These are phyloP conservation scores for Magallana nippona DNA, from an alignment of 2,888 invertebrate species.

Conservation along the genomic window DNA sequence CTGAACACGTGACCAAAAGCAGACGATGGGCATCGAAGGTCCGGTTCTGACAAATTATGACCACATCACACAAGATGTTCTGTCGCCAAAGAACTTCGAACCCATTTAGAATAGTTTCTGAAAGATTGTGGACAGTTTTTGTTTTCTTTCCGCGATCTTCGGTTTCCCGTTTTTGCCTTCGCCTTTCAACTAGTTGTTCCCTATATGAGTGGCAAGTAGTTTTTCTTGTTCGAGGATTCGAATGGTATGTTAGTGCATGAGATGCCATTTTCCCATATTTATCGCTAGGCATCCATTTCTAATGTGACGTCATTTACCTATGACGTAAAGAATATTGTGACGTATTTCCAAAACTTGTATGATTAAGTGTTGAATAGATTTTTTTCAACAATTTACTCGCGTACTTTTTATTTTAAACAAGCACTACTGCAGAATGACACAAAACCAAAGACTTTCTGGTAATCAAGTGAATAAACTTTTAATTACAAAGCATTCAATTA, in stretches of 20 bases:
- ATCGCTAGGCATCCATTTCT: neutral
- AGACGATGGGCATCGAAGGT: constrained; percentile 63
- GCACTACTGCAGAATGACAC: too few species aligned
- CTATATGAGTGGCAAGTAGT: neutral
- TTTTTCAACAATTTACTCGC: too few species aligned
- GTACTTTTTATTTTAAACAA: too few species aligned
- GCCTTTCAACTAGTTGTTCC: neutral
- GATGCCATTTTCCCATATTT: neutral
- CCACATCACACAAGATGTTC: constrained; percentile 65
- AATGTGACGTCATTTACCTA: constrained; percentile 13
- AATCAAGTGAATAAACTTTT: too few species aligned
- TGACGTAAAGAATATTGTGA: too few species aligned
- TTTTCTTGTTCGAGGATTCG: neutral
- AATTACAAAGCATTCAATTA: too few species aligned
- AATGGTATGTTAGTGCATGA: neutral
- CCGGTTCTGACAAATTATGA: constrained; percentile 55
- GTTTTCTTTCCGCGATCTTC: constrained; percentile 31
- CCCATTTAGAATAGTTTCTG: constrained; percentile 63
- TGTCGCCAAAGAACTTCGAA: constrained; percentile 70
- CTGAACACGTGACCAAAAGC: constrained; percentile 66
- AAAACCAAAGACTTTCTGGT: too few species aligned
- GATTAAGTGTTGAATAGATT: too few species aligned
- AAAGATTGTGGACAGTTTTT: constrained; percentile 49
- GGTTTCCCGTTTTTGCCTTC: neutral
- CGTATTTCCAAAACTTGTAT: too few species aligned